Evolutionary conservation across 2,113 vertebrate species (phyloP), one percentile per base, ranked within the genome.

Genomic region (Amblyopsis rosae): DNA sequence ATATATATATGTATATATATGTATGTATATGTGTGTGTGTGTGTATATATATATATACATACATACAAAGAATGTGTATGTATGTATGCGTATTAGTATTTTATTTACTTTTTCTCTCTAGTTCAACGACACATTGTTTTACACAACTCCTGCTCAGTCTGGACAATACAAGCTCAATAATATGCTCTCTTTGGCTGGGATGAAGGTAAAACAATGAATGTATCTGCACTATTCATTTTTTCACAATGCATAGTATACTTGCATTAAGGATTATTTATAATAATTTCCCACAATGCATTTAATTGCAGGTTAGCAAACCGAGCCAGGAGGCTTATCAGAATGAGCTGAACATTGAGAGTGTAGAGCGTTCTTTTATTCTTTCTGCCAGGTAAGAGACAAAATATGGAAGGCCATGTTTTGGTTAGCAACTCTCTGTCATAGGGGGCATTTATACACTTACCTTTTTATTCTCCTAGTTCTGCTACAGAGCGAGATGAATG

Each of bases 311-410:
- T 59, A 95, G 94, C 89, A 98, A 96, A 82, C 97, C 97, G 64
- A 96, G 90, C 16, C 96, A 96, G 66, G 98, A 98, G 82, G 98
- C 95, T 0, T 96, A 95, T 87, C 97, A 99, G 86, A 99, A 98
- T 69, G 98, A 98, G 80, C 81, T 99, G 77, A 97, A 95, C 86
- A 98, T 99, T 61, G 96, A 98, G 92, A 99, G 98, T 0, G 97
- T 99, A 68, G 96, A 99, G 73, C 96, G 97, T 62, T 99, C 97
- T 73, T 99, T 99, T 80, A 99, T 96, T 79, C 95, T 98, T 62
- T 99, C 96, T 62, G 96, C 96, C 0, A 96, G 95, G 98, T 99
- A 90, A 86, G 72, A 3, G 7, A 41, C 35, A 6, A 41, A 41
- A 41, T 41, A 41, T 41, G 35, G 0, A 41, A 41, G 35, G 35